These are phyloP conservation scores for Corbicula japonica DNA, from an alignment of 2,888 invertebrate species.

Conservation along the genomic window DNA sequence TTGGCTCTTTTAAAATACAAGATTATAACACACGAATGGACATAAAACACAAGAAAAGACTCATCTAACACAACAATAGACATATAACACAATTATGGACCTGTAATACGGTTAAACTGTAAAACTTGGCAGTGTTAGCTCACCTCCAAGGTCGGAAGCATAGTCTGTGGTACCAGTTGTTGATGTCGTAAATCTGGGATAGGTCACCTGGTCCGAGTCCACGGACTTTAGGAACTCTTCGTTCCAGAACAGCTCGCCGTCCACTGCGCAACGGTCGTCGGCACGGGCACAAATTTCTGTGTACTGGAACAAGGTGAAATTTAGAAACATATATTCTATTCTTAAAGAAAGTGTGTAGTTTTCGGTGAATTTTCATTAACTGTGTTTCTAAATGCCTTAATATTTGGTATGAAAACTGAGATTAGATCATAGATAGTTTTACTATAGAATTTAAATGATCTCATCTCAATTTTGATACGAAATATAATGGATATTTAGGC, in stretches of 20 bases:
- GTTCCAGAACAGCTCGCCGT: slow-evolving; percentile 21
- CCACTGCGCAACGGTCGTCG: slow-evolving; percentile 11
- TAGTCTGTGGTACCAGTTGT: slow-evolving; percentile 7
- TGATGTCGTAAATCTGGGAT: slow-evolving; percentile 30
- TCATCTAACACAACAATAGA: neutral
- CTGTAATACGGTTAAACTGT: neutral
- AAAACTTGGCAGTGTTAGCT: neutral
- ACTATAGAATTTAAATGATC: no score
- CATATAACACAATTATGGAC: neutral
- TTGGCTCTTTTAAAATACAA: neutral
- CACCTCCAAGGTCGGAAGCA: slow-evolving; percentile 19
- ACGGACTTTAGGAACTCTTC: slow-evolving; percentile 38
- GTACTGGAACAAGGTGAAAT: neutral
- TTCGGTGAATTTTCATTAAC: neutral
- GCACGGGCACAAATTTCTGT: slow-evolving; percentile 33
- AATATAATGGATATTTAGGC: no score
- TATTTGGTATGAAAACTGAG: no score
- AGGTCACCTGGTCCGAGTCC: slow-evolving; percentile 17
- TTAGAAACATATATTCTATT: neutral
- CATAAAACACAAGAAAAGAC: neutral
- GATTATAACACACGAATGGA: neutral
- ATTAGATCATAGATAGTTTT: no score
- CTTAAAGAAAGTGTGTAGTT: neutral
- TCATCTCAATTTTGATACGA: no score
- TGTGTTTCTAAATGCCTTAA: neutral